Base-by-base conservation (phyloP, 2,113 vertebrate species). In the Takifugu bimaculatus region DNA sequence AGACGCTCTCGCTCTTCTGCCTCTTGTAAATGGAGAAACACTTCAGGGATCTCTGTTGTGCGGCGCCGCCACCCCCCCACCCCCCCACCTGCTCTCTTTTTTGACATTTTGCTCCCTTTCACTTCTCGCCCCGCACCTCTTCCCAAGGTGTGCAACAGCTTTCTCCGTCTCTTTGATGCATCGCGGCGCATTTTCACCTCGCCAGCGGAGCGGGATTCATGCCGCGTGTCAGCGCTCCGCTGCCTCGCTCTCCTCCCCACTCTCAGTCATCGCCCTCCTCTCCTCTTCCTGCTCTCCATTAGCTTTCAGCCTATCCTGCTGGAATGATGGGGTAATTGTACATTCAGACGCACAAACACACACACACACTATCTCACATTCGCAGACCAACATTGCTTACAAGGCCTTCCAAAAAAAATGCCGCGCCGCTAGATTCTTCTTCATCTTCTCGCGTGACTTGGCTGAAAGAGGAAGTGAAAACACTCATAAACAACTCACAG, bases 301-400 rank as follows among this genome's bases (percentile, higher is more conserved):
- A 3, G 13, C 71, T 67, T 78, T 79, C 59, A 68, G 72, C 51
- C 70, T 35, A 60, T 79, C 73, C 71, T 74, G 62, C 54, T 60
- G 50, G 63, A 81, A 78, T 72, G 71, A 78, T 63, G 70, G 65
- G 44, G 5, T 64, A 82, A 75, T 69, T 69, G 73, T 77, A 72
- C 52, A 20, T 74, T 76, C 69, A 67, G 56, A 68, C 6, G 15
- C 53, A 43, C 58, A 61, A 57, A 11, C 65, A 44, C 65, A 57
- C 80, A 69, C 59, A 68, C 56, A 50, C 64, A 49, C 67, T 62
- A 76, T 81, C 78, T 79, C 55, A 50, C 64, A 72, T 50, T 63
- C 65, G 52, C 70, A 76, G 68, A 69, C 55, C 42, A 52, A 59
- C 65, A 29, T 35, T 20, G 10, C n/a, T 60, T 63, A 68, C 79